A percentile compares a stretch with the other conserved stretches of the same genome.
These are phyloP conservation scores for Baccha elongata DNA, from an alignment of 2,888 invertebrate genomes.

Conservation along the genomic window DNA sequence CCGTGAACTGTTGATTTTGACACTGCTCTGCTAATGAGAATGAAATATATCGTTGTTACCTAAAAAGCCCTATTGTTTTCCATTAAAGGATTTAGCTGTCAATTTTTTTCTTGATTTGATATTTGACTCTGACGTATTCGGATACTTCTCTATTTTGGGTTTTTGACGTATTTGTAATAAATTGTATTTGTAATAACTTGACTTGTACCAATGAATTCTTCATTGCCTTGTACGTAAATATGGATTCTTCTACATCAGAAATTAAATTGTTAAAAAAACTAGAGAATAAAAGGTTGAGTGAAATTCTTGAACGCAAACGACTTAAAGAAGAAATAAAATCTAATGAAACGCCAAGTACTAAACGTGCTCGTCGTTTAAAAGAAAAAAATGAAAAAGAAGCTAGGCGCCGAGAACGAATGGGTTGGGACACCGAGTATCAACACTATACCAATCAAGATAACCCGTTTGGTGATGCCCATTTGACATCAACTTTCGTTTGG, in stretches of 20 bases:
- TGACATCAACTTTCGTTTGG: constrained; percentile 98
- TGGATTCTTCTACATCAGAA: neutral
- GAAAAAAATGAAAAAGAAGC: constrained; percentile 97
- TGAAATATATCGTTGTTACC: too few relatives aligned
- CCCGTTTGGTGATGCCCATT: constrained; percentile 98
- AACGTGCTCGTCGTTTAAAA: constrained; percentile 90
- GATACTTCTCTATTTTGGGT: too few relatives aligned
- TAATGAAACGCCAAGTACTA: constrained; percentile 97
- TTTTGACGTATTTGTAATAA: too few relatives aligned
- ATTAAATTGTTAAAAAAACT: constrained; percentile 88
- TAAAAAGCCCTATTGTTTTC: too few relatives aligned
- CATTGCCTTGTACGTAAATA: too few relatives aligned
- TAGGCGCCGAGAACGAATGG: constrained; percentile 94
- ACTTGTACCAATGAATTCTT: too few relatives aligned
- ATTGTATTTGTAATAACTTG: too few relatives aligned
- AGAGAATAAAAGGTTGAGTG: constrained; percentile 87
- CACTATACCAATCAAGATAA: constrained; percentile 99
- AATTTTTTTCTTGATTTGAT: too few relatives aligned
- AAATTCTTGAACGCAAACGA: constrained; percentile 86
- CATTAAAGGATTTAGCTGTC: too few relatives aligned
- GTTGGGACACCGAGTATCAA: constrained; percentile 98
- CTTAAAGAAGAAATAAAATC: constrained; percentile 92
- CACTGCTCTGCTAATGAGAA: too few relatives aligned
- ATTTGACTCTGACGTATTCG: too few relatives aligned
- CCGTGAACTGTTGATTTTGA: too few relatives aligned